Base-by-base conservation (phyloP, 2,113 vertebrate genomes). In the Mastomys coucha region DNA sequence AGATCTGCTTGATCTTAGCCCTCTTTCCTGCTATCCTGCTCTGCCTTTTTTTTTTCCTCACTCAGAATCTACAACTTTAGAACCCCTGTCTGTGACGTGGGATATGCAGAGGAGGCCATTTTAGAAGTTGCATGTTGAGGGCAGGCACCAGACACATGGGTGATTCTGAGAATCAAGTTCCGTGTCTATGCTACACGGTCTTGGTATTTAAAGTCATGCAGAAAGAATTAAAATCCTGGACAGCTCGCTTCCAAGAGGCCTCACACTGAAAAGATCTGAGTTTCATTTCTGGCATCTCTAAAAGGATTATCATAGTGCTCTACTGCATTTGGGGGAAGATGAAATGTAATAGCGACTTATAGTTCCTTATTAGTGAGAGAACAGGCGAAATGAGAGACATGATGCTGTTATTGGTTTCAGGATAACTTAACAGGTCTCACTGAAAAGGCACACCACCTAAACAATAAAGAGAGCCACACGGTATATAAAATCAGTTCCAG, bases 51-150 rank as follows among this genome's bases (percentile, higher is more conserved):
- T 45, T 91, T 88, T 73, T n/a, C 91, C 60, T 85, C 58, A 63
- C 63, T 86, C 93, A 65, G 73, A 95, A 80, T 73, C 58, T 84
- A 67, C 85, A 86, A 42, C n/a, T 22, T 65, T 80, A 65, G 69
- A 33, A 7, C 13, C 31, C 11, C 31, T 72, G 49, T 80, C 58
- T 56, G 24, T 39, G 82, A 65, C 13, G 2, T 39, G 13, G 12
- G 36, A 56, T 67, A 31, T 60, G 36, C 24, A 70, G 20, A 16
- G 3, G 9, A 24, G 63, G 76, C 14, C 88, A 78, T 88, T 88
- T 88, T 6, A 58, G 72, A 93, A 51, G 80, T 39, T 7, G 0
- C 36, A 26, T 53, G 39, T 63, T 42, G 69, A 94, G 65, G 56
- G 20, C 31, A 67, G 75, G 20, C 53, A 67, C 80, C 20, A 89